Percentiles rank a stretch among this genome's conserved stretches.
Evolutionary conservation across 2,888 invertebrate genomes (phyloP).

Genomic region (Ecliptopera silaceata): DNA sequence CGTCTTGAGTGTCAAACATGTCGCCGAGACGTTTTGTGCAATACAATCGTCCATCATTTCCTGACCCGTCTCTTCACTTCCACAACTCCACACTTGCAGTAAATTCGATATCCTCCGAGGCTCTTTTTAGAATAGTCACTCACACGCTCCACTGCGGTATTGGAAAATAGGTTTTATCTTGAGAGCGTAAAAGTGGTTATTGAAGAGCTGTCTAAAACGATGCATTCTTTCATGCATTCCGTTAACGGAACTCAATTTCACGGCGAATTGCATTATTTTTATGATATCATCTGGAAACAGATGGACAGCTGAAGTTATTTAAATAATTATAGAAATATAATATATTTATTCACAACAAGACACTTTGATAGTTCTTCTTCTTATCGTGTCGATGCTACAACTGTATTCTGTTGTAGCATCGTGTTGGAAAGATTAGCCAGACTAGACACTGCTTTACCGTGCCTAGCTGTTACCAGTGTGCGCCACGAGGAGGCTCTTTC

Average conservation of each 20-base stretch:
- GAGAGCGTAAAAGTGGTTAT: conserved; percentile 31
- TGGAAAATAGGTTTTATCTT: conserved; percentile 43
- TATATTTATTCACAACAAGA: no score
- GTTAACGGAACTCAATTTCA: conserved; percentile 64
- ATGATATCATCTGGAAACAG: conserved; percentile 17
- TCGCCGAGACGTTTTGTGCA: conserved; percentile 51
- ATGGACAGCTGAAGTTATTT: conserved; percentile 11
- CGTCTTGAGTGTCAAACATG: conserved; percentile 58
- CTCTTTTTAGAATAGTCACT: conserved; percentile 43
- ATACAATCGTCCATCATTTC: conserved; percentile 40
- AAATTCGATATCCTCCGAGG: conserved; percentile 36
- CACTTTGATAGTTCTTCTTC: no score
- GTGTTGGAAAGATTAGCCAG: no score
- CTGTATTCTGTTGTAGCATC: no score
- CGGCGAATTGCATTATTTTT: conserved; percentile 53
- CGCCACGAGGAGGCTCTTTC: no score
- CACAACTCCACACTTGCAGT: conserved; percentile 29
- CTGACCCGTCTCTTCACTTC: conserved; percentile 36
- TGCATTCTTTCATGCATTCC: conserved; percentile 61
- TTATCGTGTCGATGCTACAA: no score
- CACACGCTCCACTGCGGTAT: conserved; percentile 41
- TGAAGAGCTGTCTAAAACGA: conserved; percentile 44
- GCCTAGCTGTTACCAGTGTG: no score
- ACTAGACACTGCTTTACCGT: no score
- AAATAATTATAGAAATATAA: no score